Evolutionary conservation across 2,113 vertebrate genomes (phyloP).

Genomic region (Martes martes): DNA sequence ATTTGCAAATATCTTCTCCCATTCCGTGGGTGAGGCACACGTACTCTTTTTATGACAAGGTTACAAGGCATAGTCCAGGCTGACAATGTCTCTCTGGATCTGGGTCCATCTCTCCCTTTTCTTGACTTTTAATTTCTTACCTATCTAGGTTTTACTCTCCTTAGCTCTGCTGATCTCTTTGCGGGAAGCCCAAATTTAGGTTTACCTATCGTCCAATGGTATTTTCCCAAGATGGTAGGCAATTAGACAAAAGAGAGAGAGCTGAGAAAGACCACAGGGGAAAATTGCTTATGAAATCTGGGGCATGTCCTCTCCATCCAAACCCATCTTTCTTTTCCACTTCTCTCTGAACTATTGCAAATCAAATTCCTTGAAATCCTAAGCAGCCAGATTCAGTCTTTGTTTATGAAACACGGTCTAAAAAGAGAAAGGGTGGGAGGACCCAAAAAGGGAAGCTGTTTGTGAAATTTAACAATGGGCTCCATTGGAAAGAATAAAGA

Average conservation of each 20-base stretch:
- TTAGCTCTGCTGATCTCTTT: conserved; percentile 60
- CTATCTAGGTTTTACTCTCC: conserved; percentile 32
- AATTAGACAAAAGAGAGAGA: conserved; percentile 8
- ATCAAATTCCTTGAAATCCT: conserved; percentile 16
- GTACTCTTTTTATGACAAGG: background rate
- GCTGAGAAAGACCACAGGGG: background rate
- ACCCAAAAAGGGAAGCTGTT: background rate
- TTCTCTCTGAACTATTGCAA: conserved; percentile 12
- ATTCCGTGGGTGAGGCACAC: too few relatives aligned
- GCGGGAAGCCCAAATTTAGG: conserved; percentile 41
- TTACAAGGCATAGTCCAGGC: background rate
- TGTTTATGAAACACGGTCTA: background rate
- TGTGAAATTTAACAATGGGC: background rate
- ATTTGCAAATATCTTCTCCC: too few relatives aligned
- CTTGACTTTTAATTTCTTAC: conserved; percentile 43
- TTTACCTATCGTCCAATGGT: background rate
- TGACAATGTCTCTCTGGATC: background rate
- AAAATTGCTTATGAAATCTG: background rate
- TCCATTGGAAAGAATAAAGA: background rate
- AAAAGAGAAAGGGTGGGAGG: background rate
- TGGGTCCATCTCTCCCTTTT: conserved; percentile 9
- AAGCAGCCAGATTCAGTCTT: background rate
- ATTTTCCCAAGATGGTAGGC: conserved; percentile 40
- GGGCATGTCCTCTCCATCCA: background rate
- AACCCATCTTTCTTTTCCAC: background rate